Percentiles rank a stretch among this genome's conserved stretches.
phyloP scores from a whole-genome alignment of 1,140 invertebrate species.

The Macrobrachium rosenbergii region DNA sequence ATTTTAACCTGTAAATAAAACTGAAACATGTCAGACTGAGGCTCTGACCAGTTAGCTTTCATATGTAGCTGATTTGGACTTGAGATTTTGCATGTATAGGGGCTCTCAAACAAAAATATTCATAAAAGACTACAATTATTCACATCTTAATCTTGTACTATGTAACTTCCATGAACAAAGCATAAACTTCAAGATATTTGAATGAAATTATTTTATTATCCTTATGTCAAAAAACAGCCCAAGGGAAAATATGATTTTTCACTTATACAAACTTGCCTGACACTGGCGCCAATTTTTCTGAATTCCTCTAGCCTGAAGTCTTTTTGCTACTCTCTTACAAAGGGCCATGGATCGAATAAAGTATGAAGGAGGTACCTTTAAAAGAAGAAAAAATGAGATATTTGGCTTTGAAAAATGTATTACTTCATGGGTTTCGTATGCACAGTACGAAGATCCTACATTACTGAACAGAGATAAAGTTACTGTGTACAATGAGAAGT shows the following conservation, averaged over 20 bases:
- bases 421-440: too few species aligned
- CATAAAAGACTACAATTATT: too few species aligned
- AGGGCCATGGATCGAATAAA: constrained; percentile 65
- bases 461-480: too few species aligned
- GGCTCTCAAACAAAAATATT: too few species aligned
- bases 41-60: neutral
- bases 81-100: too few species aligned
- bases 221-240: neutral
- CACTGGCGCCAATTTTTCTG: constrained; percentile 66
- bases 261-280: constrained; percentile 43
- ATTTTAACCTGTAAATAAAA: constrained; percentile 56
- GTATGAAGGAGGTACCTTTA: constrained; percentile 64
- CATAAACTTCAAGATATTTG: neutral
- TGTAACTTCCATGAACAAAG: too few species aligned
- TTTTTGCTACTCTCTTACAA: constrained; percentile 58
- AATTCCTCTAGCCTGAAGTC: constrained; percentile 53
- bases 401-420: neutral
- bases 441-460: too few species aligned
- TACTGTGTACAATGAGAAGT: too few species aligned
- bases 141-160: too few species aligned
- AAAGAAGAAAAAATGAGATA: neutral
- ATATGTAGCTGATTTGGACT: neutral
- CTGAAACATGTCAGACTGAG: neutral
- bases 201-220: too few species aligned
- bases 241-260: neutral